These are phyloP conservation scores for Baccha elongata DNA, from an alignment of 2,888 invertebrate species.

Conservation along the genomic window DNA sequence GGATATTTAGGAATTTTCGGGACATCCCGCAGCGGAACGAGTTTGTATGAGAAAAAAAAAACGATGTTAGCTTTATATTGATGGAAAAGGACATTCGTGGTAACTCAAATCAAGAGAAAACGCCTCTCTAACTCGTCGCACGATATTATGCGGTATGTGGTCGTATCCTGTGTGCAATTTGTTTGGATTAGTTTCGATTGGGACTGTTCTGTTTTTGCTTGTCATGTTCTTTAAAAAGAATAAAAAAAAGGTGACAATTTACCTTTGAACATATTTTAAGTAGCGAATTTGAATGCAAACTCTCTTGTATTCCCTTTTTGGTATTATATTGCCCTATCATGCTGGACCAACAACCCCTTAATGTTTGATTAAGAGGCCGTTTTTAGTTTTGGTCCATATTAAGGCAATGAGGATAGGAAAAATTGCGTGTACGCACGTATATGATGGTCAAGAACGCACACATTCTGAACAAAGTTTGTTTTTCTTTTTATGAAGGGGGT, in stretches of 20 bases:
- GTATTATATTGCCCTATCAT: constrained; percentile 36
- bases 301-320: constrained; percentile 38
- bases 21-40: constrained; percentile 71
- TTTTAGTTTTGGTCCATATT: constrained; percentile 45
- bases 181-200: constrained; percentile 73
- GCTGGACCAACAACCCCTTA: constrained; percentile 62
- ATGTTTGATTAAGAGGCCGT: constrained; percentile 70
- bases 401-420: constrained; percentile 59
- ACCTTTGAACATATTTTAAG: constrained; percentile 71
- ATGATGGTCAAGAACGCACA: constrained; percentile 43
- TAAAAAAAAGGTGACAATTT: constrained; percentile 70
- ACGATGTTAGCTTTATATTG: constrained; percentile 57
- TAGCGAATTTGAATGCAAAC: constrained; percentile 72
- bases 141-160: constrained; percentile 23
- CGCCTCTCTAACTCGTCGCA: constrained; percentile 25
- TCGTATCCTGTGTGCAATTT: constrained; percentile 62
- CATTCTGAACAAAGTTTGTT: constrained; percentile 46
- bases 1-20: constrained; percentile 60
- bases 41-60: constrained; percentile 43
- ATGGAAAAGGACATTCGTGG: constrained; percentile 66
- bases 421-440: constrained; percentile 68
- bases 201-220: constrained; percentile 61
- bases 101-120: constrained; percentile 49
- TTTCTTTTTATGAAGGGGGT: neutral
- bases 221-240: constrained; percentile 46